A percentile compares a stretch with the other conserved stretches of the same genome.
These are phyloP conservation scores for Lobophora halterata DNA, from an alignment of 2,888 invertebrate species.

Conservation along the genomic window DNA sequence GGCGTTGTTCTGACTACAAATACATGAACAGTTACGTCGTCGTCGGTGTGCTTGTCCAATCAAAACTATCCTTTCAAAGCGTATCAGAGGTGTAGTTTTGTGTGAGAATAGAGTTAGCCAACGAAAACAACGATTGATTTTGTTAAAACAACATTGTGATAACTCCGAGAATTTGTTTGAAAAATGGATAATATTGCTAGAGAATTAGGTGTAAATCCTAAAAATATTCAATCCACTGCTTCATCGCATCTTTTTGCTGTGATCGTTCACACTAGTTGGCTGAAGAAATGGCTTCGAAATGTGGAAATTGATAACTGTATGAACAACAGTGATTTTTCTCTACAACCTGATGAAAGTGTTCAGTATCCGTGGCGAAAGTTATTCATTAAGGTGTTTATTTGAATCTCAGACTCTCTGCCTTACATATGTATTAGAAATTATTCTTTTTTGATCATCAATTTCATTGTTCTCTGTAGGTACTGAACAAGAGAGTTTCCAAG, in stretches of 20 bases:
- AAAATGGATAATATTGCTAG: constrained; percentile 85
- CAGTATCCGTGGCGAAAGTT: constrained; percentile 81
- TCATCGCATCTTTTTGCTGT: constrained; percentile 82
- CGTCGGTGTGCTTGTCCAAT: too few species aligned
- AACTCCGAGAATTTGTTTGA: constrained; percentile 34
- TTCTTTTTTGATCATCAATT: not conserved
- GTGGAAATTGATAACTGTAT: constrained; percentile 62
- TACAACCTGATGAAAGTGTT: constrained; percentile 77
- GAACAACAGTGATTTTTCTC: constrained; percentile 65
- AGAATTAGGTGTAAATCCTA: constrained; percentile 86
- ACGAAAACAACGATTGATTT: too few species aligned
- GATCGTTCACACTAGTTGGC: constrained; percentile 84
- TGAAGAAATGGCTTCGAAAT: constrained; percentile 82
- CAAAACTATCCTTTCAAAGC: too few species aligned
- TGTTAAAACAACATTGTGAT: constrained; percentile 57
- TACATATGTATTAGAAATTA: not conserved
- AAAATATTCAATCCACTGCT: constrained; percentile 81
- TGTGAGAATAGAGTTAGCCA: too few species aligned
- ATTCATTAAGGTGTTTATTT: constrained; percentile 71
- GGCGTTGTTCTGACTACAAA: too few species aligned
- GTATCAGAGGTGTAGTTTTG: too few species aligned
- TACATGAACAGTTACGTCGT: too few species aligned
- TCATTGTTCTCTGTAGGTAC: constrained; percentile 70
- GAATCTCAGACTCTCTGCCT: not conserved
- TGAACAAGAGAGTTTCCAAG: constrained; percentile 85